Conservation (phyloP, 1,140 invertebrate species). For the Drosophila pandora region DNA sequence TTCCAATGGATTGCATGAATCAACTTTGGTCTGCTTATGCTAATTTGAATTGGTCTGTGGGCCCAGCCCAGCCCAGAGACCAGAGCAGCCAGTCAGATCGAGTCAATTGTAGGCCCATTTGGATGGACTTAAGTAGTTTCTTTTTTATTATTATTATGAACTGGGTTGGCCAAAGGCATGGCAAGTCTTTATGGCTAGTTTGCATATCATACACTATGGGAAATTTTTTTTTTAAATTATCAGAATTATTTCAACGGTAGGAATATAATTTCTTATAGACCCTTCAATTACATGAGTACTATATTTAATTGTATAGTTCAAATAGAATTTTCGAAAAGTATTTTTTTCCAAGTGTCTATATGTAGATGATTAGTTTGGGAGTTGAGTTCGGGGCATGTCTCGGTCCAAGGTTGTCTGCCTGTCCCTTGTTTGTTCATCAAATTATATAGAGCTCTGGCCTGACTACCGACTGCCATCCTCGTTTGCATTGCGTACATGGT, state of each 20-base stretch:
- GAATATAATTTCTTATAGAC: no score
- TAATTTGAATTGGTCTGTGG: slow-evolving; percentile 54
- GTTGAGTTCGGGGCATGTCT: slow-evolving; percentile 30
- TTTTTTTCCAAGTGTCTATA: slow-evolving; percentile 24
- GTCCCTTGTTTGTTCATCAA: slow-evolving; percentile 77
- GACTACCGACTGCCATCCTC: slow-evolving; percentile 33
- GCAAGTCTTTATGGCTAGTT: slow-evolving; percentile 47
- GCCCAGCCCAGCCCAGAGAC: neutral
- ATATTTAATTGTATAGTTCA: neutral
- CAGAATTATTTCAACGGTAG: no score
- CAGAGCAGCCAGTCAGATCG: slow-evolving; percentile 23
- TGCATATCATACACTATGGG: slow-evolving; percentile 17
- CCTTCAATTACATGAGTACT: no score
- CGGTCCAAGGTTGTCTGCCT: slow-evolving; percentile 59
- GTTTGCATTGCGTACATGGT: slow-evolving; percentile 30
- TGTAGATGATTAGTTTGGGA: slow-evolving; percentile 47
- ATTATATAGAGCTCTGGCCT: slow-evolving; percentile 69
- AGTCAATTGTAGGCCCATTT: slow-evolving; percentile 58
- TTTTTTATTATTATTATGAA: slow-evolving; percentile 57
- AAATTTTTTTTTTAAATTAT: neutral
- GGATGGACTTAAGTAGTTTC: slow-evolving; percentile 60
- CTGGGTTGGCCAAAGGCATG: slow-evolving; percentile 48
- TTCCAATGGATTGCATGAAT: slow-evolving; percentile 69
- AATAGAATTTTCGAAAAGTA: neutral
- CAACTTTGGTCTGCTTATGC: slow-evolving; percentile 69